These are phyloP conservation scores for Telmatochromis sp. DNA, from an alignment of 2,113 vertebrate species.

Conservation along the genomic window DNA sequence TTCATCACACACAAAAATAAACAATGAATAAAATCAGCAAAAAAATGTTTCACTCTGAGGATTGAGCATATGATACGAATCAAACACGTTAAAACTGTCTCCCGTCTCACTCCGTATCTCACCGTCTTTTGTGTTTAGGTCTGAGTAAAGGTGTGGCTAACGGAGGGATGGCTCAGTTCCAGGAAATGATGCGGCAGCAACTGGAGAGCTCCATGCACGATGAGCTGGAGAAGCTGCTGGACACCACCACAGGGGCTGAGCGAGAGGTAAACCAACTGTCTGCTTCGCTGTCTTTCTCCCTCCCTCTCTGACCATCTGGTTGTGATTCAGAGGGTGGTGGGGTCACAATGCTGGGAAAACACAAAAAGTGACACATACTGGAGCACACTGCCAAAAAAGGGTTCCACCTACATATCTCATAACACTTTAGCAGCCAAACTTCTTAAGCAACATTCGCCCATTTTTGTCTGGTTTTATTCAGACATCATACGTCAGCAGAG, in stretches of 20 bases:
- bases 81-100: background rate
- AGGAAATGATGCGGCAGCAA: constrained; percentile 94
- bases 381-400: background rate
- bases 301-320: constrained; percentile 33
- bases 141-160: constrained; percentile 78
- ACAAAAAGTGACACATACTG: constrained; percentile 47
- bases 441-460: background rate
- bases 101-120: background rate
- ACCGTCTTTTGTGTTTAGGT: constrained; percentile 56
- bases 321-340: constrained; percentile 28
- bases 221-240: constrained; percentile 86
- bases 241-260: constrained; percentile 73
- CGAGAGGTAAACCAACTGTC: constrained; percentile 70
- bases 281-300: background rate
- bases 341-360: constrained; percentile 27
- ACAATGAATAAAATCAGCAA: background rate
- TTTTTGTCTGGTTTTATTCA: background rate
- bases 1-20: background rate
- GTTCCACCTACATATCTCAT: background rate
- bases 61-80: background rate
- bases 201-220: constrained; percentile 88
- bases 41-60: background rate
- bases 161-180: constrained; percentile 83
- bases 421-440: background rate
- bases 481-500: background rate